A percentile compares a stretch with the other conserved stretches of the same genome.
phyloP scores from a whole-genome alignment of 2,888 invertebrate genomes.

The Cephus sareptanus region DNA sequence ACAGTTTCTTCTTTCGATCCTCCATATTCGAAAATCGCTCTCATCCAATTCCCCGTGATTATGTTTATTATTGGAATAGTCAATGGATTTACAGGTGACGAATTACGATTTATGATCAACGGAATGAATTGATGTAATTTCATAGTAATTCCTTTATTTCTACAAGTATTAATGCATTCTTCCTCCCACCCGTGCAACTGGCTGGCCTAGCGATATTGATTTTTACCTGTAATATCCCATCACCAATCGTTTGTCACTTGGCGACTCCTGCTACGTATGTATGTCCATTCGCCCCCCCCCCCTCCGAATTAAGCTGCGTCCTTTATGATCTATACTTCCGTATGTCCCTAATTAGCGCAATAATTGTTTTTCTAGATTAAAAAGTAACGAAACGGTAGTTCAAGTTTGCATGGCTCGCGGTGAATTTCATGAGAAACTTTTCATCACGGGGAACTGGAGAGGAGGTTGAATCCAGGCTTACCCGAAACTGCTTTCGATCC shows the following conservation, averaged over 20 bases:
- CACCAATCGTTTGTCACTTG: not conserved
- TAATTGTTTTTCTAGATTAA: not conserved
- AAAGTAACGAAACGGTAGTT: not conserved
- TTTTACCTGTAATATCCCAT: not conserved
- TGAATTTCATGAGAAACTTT: not conserved
- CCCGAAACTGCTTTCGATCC: not conserved
- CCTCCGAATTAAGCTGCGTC: not conserved
- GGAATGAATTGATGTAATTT: not conserved
- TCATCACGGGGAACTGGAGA: not conserved
- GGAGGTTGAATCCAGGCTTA: not conserved
- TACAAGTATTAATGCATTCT: not conserved
- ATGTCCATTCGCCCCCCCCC: not conserved
- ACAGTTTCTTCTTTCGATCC: not conserved
- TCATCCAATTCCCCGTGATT: not conserved
- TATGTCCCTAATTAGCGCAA: not conserved
- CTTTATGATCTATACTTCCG: not conserved
- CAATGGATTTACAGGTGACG: not conserved
- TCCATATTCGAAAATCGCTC: not conserved
- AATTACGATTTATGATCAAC: not conserved
- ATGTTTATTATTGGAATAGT: not conserved
- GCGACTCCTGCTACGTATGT: not conserved
- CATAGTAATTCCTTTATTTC: not conserved
- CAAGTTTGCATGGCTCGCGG: not conserved
- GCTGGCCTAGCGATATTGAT: not conserved
- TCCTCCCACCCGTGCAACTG: not conserved